Evolutionary conservation across 2,797 vertebrate species (phyloP).

Genomic region (Molothrus aeneus): DNA sequence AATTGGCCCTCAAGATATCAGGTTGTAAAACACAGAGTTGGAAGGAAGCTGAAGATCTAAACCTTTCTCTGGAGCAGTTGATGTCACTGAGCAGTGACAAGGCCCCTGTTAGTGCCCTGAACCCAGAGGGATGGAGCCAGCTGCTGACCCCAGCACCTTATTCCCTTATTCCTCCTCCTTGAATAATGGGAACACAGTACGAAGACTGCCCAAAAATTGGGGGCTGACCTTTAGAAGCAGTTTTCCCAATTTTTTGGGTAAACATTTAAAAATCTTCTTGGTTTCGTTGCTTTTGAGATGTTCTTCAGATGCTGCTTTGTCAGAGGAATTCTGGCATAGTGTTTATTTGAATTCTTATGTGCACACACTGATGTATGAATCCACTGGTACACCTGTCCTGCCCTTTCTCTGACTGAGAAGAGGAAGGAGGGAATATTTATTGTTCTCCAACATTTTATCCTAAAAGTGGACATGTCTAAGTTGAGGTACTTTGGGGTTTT

Average conservation of each 20-base stretch:
- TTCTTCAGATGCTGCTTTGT: background rate
- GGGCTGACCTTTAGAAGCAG: background rate
- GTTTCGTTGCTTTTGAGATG: background rate
- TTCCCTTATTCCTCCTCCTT: background rate
- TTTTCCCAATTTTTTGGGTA: background rate
- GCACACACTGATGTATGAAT: fast-evolving
- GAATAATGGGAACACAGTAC: background rate
- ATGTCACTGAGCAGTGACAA: fast-evolving
- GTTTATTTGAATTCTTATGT: background rate
- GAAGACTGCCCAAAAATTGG: background rate
- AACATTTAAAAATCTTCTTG: background rate
- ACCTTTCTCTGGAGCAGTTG: background rate
- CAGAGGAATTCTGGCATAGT: background rate
- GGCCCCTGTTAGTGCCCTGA: background rate
- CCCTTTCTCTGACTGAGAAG: background rate
- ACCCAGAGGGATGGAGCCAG: background rate
- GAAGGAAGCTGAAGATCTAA: background rate
- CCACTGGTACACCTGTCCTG: background rate
- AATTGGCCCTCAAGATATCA: background rate
- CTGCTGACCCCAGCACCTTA: background rate
- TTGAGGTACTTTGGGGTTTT: background rate
- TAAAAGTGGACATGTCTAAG: fast-evolving
- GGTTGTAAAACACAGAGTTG: background rate
- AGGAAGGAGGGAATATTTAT: background rate
- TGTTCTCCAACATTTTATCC: background rate